phyloP scores from a whole-genome alignment of 1,140 invertebrate genomes.

The Neodiprion pinetum region DNA sequence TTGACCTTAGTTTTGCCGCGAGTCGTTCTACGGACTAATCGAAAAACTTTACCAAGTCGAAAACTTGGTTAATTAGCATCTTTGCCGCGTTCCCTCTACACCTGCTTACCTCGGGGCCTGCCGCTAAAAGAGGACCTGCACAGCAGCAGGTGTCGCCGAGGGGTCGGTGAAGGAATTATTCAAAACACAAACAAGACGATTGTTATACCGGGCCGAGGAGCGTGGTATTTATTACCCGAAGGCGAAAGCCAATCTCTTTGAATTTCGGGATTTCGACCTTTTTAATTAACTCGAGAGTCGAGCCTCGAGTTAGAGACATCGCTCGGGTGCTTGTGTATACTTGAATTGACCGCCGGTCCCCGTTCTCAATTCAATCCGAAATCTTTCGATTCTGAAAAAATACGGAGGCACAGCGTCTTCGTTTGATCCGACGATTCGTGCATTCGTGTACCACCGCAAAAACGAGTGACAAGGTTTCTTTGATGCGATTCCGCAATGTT shows the following conservation, averaged over 20 bases:
- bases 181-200: conserved; percentile 34
- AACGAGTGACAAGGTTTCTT: too few relatives aligned
- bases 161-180: conserved; percentile 36
- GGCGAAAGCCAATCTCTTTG: background rate
- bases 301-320: too few relatives aligned
- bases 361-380: too few relatives aligned
- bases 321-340: too few relatives aligned
- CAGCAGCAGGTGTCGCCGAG: conserved; percentile 12
- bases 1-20: conserved; percentile 35
- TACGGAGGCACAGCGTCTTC: too few relatives aligned
- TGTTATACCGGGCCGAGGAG: background rate
- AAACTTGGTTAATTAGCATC: conserved; percentile 62
- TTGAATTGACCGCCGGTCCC: background rate
- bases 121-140: background rate
- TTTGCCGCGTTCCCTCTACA: conserved; percentile 39
- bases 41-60: conserved; percentile 58
- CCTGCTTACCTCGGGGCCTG: conserved; percentile 35
- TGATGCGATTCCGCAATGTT: too few relatives aligned
- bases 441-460: too few relatives aligned
- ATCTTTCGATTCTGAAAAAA: too few relatives aligned
- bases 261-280: background rate
- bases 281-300: background rate
- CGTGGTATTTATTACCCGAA: background rate
- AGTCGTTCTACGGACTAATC: conserved; percentile 50
- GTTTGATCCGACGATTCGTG: too few relatives aligned